Base-by-base conservation (phyloP, 2,888 invertebrate species). In the Eilema griseolum region DNA sequence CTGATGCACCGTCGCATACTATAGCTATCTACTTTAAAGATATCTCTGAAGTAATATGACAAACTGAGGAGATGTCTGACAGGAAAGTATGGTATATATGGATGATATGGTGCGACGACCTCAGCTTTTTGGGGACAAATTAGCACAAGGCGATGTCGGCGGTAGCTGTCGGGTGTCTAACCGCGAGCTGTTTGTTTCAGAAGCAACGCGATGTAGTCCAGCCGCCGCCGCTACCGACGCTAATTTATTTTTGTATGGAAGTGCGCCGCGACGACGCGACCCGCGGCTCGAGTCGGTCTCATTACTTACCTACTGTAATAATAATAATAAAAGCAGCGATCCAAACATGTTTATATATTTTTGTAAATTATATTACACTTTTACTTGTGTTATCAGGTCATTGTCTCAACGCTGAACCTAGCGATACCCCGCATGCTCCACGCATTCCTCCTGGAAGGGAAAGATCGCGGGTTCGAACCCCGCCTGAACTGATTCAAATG, bases 141-240 rank as follows among this genome's bases (percentile, higher is more conserved):
- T n/a, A n/a, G n/a, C n/a, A n/a, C n/a, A n/a, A n/a, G n/a, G n/a
- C n/a, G n/a, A n/a, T n/a, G n/a, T n/a, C n/a, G n/a, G n/a, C n/a
- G n/a, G n/a, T n/a, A n/a, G n/a, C n/a, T n/a, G n/a, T n/a, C n/a
- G n/a, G n/a, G n/a, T 4, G 57, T 2, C 14, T 23, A 14, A 28
- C 28, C 60, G 56, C 66, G 41, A 8, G 23, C 59, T 73, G 61
- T 79, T 79, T 77, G 74, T 87, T 87, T 71, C 88, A 88, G 88
- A 80, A 88, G 83, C 81, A 87, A 86, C 83, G 88, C 86, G 68
- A 87, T 86, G 86, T 87, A 84, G 72, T 52, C 52, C 52, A 41
- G 63, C n/a, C n/a, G n/a, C 11, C 65, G 59, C 56, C 69, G 72
- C 76, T 69, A 66, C 46, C 69, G 74, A 59, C 62, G 37, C 71